Conservation (phyloP, 1,140 invertebrate genomes). For the Brachionus plicatilis region DNA sequence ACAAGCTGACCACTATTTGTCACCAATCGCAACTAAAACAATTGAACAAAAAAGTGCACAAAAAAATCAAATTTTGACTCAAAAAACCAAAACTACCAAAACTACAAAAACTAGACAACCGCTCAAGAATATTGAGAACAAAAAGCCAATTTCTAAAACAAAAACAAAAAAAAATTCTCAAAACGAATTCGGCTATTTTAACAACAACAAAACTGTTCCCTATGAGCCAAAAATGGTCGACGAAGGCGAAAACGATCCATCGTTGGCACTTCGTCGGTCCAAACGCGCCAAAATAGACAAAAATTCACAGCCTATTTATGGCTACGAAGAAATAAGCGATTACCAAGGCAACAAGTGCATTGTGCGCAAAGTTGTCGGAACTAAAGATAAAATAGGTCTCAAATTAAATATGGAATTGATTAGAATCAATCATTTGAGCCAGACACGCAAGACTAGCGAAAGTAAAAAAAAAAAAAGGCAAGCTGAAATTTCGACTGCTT, state of each 20-base stretch:
- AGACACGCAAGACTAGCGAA: neutral
- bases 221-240: neutral
- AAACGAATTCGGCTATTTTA: neutral
- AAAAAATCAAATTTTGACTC: neutral
- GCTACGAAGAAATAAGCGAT: neutral
- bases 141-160: neutral
- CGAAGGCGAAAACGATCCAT: neutral
- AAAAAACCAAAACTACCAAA: neutral
- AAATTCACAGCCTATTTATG: neutral
- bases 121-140: neutral
- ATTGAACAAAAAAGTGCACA: neutral
- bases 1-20: neutral
- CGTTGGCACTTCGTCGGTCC: neutral
- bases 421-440: neutral
- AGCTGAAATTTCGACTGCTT: too few species aligned
- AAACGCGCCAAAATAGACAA: slow-evolving; percentile 26
- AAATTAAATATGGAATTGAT: neutral
- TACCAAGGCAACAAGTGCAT: neutral
- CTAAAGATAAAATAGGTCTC: neutral
- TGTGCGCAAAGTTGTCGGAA: neutral
- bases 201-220: neutral
- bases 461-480: neutral
- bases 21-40: neutral
- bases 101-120: neutral
- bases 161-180: neutral